Base-by-base conservation (phyloP, 2,888 invertebrate species). In the Nomada lathburiana region DNA sequence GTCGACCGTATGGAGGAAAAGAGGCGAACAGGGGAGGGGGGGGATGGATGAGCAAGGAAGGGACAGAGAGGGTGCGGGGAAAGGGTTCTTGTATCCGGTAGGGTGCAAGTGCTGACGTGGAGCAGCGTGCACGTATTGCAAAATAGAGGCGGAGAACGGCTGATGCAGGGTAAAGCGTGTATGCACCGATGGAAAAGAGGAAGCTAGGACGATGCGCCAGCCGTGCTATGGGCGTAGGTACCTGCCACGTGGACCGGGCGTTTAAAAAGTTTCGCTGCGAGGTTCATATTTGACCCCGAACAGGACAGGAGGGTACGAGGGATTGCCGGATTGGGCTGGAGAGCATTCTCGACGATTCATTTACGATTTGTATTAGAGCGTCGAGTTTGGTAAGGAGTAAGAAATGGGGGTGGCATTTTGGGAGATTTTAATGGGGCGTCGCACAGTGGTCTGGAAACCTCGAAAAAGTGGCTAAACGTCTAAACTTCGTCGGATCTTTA, bases 41-140 rank as follows among this genome's bases (percentile, higher is more conserved):
- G 47, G 11, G 47, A 36, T 50, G 11, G 62, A 60, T 7, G 63
- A 63, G 7, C 50, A 26, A 26, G 62, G 20, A n/a, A 5, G 42
- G n/a, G 65, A 53, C 47, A 36, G 47, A 2, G 20, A 47, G n/a
- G 62, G 23, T 10, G 50, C 5, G 44, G 36, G 18, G 36, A 20
- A 53, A 53, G 70, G 81, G 86, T 81, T 81, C 76, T 78, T 75
- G 86, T 82, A 85, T 88, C 85, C 88, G 88, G 88, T 63, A 75
- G 78, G 78, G 77, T 80, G 84, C 88, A 71, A 83, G 71, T 88
- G 88, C 88, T 88, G 87, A 86, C 88, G 83, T 76, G 78, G 64
- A 73, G 82, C 72, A 70, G 78, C 76, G 86, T 87, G 83, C 83
- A 75, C 83, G 84, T 88, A 88, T 87, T 86, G 84, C 83, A 80